Percentiles rank a stretch among this genome's conserved stretches.
Conservation (phyloP, 2,888 invertebrate species). For the Lepetodrilus schrolli region DNA sequence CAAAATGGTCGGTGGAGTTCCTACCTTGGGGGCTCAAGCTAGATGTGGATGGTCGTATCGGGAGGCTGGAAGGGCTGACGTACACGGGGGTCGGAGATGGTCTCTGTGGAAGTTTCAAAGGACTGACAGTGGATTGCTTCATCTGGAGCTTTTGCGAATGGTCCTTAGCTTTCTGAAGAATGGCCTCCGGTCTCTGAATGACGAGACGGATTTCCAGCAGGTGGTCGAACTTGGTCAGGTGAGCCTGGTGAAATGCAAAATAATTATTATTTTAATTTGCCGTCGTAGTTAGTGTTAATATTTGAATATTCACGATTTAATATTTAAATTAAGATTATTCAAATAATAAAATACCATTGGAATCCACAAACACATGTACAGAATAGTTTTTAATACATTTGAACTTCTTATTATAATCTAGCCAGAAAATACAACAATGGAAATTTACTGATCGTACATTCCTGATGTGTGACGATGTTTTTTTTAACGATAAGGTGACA, state of each 20-base stretch:
- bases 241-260: slow-evolving; percentile 39
- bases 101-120: slow-evolving; percentile 11
- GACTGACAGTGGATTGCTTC: not conserved
- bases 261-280: not conserved
- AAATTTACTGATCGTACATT: too few relatives aligned
- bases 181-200: slow-evolving; percentile 55
- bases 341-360: too few relatives aligned
- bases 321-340: too few relatives aligned
- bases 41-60: too few relatives aligned
- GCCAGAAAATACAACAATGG: too few relatives aligned
- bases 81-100: slow-evolving; percentile 6
- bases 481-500: too few relatives aligned
- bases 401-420: too few relatives aligned
- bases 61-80: not conserved
- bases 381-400: too few relatives aligned
- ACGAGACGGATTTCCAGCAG: slow-evolving; percentile 46
- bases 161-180: slow-evolving; percentile 42
- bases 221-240: slow-evolving; percentile 32
- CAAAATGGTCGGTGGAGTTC: not conserved
- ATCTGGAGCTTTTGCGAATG: not conserved
- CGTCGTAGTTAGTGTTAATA: too few relatives aligned
- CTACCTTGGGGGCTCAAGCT: not conserved
- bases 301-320: too few relatives aligned
- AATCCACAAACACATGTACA: too few relatives aligned
- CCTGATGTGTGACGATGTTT: too few relatives aligned